phyloP scores from a whole-genome alignment of 2,888 invertebrate species.

The Oscheius sp. region DNA sequence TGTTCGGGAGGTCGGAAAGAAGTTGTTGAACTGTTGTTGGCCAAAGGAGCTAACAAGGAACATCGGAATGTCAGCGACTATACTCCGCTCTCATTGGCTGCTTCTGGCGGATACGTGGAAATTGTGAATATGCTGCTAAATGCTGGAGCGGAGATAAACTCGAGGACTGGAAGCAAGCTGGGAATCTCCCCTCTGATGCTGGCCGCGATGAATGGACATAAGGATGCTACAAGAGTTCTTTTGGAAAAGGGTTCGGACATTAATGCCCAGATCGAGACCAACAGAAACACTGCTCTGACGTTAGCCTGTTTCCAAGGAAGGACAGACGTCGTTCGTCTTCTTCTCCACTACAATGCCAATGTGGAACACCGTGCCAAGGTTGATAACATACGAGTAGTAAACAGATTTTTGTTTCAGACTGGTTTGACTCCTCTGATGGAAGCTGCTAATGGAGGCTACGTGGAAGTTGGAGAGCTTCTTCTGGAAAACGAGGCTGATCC shows the following conservation, averaged over 20 bases:
- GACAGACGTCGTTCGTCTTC: constrained; percentile 94
- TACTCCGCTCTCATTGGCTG: constrained; percentile 96
- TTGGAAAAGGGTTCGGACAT: constrained; percentile 98
- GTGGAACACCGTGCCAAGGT: constrained; percentile 98
- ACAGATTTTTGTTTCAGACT: constrained; percentile 79
- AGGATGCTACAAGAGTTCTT: constrained; percentile 88
- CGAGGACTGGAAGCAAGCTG: constrained; percentile 78
- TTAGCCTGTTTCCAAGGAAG: constrained; percentile 83
- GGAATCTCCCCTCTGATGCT: constrained; percentile 99
- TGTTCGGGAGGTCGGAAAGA: constrained; percentile 97
- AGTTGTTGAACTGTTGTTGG: constrained; percentile 89
- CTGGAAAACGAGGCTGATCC: constrained; percentile 97
- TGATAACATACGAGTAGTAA: not conserved
- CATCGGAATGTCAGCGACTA: constrained; percentile 99
- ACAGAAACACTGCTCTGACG: constrained; percentile 94
- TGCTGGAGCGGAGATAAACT: constrained; percentile 98
- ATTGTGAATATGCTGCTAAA: constrained; percentile 92
- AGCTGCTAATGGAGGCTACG: constrained; percentile 98
- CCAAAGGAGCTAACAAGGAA: constrained; percentile 88
- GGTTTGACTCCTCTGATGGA: constrained; percentile 99
- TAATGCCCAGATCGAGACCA: constrained; percentile 96
- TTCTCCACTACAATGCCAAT: constrained; percentile 95
- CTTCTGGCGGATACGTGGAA: constrained; percentile 95
- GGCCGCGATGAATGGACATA: constrained; percentile 98
- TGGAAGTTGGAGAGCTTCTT: constrained; percentile 94